These are phyloP conservation scores for Itoplectis maculator DNA, from an alignment of 2,888 invertebrate species.

Conservation along the genomic window DNA sequence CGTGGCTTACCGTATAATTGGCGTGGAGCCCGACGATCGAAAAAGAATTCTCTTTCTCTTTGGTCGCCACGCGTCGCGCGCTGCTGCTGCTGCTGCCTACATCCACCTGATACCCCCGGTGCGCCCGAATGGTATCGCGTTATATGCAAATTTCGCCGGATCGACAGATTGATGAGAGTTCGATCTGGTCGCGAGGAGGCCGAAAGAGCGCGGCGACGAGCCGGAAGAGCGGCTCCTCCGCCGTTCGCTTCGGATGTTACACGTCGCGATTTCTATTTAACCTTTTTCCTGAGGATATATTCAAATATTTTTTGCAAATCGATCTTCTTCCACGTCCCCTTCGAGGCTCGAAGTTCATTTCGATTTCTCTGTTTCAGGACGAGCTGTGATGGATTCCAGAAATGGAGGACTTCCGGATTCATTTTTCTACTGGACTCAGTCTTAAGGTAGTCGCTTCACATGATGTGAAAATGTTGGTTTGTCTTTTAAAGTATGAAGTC, in stretches of 20 bases:
- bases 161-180: constrained; percentile 63
- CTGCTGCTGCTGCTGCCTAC: no score
- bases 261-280: constrained; percentile 24
- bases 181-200: constrained; percentile 39
- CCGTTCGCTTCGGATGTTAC: constrained; percentile 39
- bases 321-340: no score
- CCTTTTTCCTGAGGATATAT: constrained; percentile 7
- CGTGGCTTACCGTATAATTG: constrained; percentile 57
- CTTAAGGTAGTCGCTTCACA: no score
- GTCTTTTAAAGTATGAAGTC: no score
- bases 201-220: constrained; percentile 40
- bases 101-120: constrained; percentile 46
- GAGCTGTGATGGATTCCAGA: no score
- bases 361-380: no score
- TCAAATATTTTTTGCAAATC: constrained; percentile 8
- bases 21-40: constrained; percentile 59
- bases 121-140: constrained; percentile 47
- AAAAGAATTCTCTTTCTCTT: constrained; percentile 55
- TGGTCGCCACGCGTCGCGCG: constrained; percentile 6
- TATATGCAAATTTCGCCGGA: constrained; percentile 62
- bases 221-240: constrained; percentile 21
- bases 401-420: no score
- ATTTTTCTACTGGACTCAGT: no score
- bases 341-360: no score
- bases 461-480: no score